Evolutionary conservation across 2,797 vertebrate genomes (phyloP), one percentile per base, ranked within the genome.

Genomic region (Varecia variegata): DNA sequence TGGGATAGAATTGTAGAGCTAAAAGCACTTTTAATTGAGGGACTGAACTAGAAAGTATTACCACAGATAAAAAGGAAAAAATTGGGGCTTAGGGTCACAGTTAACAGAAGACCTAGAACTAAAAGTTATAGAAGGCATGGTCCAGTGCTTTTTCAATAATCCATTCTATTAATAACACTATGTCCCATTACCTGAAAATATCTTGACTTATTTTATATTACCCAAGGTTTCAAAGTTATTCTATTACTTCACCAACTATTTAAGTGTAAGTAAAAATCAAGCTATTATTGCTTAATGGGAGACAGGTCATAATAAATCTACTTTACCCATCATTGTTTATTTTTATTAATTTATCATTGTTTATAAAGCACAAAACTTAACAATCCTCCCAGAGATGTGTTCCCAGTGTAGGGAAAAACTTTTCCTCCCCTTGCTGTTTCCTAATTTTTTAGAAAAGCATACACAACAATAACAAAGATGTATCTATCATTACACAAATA

Each of bases 91-190:
- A 68, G 21, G 7, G 20, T 35, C 50, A 52, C 50, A 52, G 32
- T 82, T 82, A 67, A 47, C 43, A 84, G 50, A 74, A 94, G 18
- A 94, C 58, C 38, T 58, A 94, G 38, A 89, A 90, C 50, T 84
- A 58, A 83, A 84, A 89, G 60, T 84, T 65, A 65, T 4, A 40
- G 23, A 84, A 83, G 77, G 40, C 32, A 77, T 35, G 17, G 56
- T 62, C 35, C 40, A 86, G 50, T 70, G 20, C 14, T 89, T 83
- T 76, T 45, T 76, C 79, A 58, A n/a, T 83, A 89, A 30, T 83
- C 65, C 79, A 50, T 82, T 82, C 67, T 82, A 54, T 45, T 82
- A 93, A 56, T 68, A 85, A 93, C 45, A 65, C 45, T 65, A 67
- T 67, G 56, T 68, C 30, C 50, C 40, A 84, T 50, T 30, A 77